Evolutionary conservation across 2,797 vertebrate species (phyloP), one percentile per base, ranked within the genome.

Genomic region (Eulemur albifrons): DNA sequence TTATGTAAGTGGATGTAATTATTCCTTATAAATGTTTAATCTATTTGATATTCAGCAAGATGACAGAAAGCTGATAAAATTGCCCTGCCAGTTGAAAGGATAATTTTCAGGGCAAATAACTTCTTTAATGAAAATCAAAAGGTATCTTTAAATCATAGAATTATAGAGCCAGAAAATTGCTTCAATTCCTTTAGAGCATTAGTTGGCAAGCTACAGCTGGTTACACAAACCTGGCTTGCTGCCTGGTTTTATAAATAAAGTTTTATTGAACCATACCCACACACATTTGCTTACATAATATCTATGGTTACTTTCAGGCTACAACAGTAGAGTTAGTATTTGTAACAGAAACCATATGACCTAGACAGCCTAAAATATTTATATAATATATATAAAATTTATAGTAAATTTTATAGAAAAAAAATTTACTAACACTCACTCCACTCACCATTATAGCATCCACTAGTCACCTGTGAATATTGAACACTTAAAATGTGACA

Each of bases 201-300:
- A 14, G 7, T 27, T 93, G 43, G 48, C n/a, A 81, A 92, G 69
- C 30, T 30, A 85, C 5, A 89, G 45, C 9, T 88, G 12, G 15
- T 23, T 17, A 50, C n/a, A 80, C 27, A 91, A 88, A 93, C 61
- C 4, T 67, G 7, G 3, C 32, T 80, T 83, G 27, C 48, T 70
- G 43, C 9, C 27, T 70, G n/a, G 88, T 95, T 90, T 63, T 90
- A n/a, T 85, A 61, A 96, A 93, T 59, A 91, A 61, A 86, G 12
- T 52, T 93, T 89, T 82, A 88, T 32, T 89, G 69, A 48, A 54
- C 38, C 4, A 18, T 43, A 73, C 1, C 30, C 54, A 88, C 0
- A 35, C 35, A 15, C 14, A 90, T 32, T 88, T 52, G 35, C 38
- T 97, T 82, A 43, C 9, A 7, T 81, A 79, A 45, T 45, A 1